A percentile compares a stretch with the other conserved stretches of the same genome.
Evolutionary conservation across 2,113 vertebrate genomes (phyloP).

Genomic region (Pica pica): DNA sequence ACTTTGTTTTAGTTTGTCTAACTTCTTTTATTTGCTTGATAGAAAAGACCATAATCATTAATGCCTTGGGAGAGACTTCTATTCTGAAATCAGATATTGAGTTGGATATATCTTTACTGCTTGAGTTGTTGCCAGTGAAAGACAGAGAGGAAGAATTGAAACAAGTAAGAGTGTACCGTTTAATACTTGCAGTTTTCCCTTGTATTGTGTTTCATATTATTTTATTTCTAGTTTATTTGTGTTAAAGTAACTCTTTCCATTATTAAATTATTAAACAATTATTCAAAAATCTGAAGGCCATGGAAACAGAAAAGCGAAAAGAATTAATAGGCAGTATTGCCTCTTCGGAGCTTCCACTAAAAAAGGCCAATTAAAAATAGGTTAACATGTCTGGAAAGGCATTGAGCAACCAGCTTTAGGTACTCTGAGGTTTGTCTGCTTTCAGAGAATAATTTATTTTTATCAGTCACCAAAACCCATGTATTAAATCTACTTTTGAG

Average conservation of each 20-base stretch:
- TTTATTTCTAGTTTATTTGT: not conserved
- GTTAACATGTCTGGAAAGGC: not conserved
- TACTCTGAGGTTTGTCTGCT: not conserved
- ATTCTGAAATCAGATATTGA: slow-evolving; percentile 65
- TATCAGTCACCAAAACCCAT: not conserved
- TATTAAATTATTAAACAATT: not conserved
- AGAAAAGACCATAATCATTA: not conserved
- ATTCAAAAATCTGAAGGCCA: not conserved
- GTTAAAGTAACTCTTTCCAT: not conserved
- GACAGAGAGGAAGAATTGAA: slow-evolving; percentile 66
- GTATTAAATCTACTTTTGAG: not conserved
- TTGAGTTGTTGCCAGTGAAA: slow-evolving; percentile 68
- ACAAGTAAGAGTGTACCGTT: slow-evolving; percentile 71
- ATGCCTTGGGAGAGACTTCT: not conserved
- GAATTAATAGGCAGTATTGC: not conserved
- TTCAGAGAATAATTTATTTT: not conserved
- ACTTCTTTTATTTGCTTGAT: not conserved
- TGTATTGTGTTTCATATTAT: not conserved
- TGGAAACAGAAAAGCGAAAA: not conserved
- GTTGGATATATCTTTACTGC: slow-evolving; percentile 70
- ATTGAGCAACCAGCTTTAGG: not conserved
- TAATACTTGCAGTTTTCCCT: not conserved
- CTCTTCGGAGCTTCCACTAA: not conserved
- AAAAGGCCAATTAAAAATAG: not conserved
- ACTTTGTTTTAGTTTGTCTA: not conserved